Evolutionary conservation across 2,113 vertebrate genomes (phyloP).

Genomic region (Microcebus tavaratra): DNA sequence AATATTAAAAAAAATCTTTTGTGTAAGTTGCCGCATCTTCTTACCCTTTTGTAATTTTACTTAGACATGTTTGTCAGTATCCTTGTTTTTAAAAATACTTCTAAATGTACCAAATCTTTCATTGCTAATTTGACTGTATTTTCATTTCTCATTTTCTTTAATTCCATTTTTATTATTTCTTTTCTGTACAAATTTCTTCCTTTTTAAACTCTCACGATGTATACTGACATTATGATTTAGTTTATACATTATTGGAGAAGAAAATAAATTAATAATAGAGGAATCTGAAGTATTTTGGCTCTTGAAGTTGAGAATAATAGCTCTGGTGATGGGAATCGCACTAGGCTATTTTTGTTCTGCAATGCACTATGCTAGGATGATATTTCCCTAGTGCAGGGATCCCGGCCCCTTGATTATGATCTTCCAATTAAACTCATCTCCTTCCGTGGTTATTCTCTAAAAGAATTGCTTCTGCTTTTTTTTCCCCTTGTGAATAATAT

Average conservation of each 20-base stretch:
- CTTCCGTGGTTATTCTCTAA: not conserved
- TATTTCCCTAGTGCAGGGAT: not conserved
- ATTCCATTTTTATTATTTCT: not conserved
- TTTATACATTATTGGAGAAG: not conserved
- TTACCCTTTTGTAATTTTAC: not conserved
- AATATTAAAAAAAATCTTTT: not conserved
- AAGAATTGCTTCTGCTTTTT: not conserved
- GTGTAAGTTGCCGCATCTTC: accelerated
- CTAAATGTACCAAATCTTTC: not conserved
- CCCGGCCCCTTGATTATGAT: not conserved
- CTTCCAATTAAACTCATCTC: not conserved
- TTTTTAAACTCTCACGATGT: not conserved
- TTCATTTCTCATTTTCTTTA: not conserved
- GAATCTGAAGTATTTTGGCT: not conserved
- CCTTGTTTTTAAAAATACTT: not conserved
- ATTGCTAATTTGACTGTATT: not conserved
- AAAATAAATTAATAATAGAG: not conserved
- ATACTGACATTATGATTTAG: not conserved
- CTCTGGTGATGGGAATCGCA: not conserved
- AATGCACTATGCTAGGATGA: not conserved
- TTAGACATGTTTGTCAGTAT: not conserved
- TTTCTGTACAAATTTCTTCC: not conserved
- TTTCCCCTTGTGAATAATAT: not conserved
- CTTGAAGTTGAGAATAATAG: not conserved
- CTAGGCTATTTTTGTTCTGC: not conserved